Percentiles rank a stretch among this genome's conserved stretches.
Evolutionary conservation across 2,797 vertebrate genomes (phyloP).

Genomic region (Premnoplex brunnescens): DNA sequence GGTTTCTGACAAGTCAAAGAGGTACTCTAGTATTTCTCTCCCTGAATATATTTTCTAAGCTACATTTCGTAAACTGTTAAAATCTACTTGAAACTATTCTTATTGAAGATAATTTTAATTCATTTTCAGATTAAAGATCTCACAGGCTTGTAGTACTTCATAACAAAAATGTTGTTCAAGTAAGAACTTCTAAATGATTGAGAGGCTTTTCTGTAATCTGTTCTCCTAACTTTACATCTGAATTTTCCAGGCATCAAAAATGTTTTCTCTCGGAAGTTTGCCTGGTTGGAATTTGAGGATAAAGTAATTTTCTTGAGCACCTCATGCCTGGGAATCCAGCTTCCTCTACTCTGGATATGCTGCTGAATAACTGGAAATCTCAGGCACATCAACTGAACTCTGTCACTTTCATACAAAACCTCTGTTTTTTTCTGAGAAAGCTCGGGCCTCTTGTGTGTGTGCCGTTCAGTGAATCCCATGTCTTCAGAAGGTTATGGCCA

Average conservation of each 20-base stretch:
- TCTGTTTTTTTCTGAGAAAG: not conserved
- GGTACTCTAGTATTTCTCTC: not conserved
- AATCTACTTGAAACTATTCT: not conserved
- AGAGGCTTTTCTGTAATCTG: not conserved
- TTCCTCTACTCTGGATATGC: not conserved
- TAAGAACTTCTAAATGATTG: not conserved
- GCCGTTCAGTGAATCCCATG: accelerated
- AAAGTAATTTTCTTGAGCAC: not conserved
- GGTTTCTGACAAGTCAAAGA: not conserved
- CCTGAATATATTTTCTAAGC: not conserved
- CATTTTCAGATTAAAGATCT: not conserved
- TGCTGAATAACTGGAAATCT: not conserved
- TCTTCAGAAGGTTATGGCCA: not conserved
- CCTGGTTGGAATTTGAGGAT: not conserved
- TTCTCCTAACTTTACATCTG: not conserved
- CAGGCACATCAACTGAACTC: not conserved
- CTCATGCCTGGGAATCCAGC: not conserved
- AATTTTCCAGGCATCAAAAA: not conserved
- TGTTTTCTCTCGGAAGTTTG: not conserved
- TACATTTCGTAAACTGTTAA: not conserved
- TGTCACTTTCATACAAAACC: not conserved
- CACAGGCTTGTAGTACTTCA: not conserved
- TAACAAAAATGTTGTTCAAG: not conserved
- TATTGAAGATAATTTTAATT: not conserved
- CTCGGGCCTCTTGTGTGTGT: not conserved